These are phyloP conservation scores for Sebastes trivittatus DNA, from an alignment of 2,797 vertebrate species.

Conservation along the genomic window DNA sequence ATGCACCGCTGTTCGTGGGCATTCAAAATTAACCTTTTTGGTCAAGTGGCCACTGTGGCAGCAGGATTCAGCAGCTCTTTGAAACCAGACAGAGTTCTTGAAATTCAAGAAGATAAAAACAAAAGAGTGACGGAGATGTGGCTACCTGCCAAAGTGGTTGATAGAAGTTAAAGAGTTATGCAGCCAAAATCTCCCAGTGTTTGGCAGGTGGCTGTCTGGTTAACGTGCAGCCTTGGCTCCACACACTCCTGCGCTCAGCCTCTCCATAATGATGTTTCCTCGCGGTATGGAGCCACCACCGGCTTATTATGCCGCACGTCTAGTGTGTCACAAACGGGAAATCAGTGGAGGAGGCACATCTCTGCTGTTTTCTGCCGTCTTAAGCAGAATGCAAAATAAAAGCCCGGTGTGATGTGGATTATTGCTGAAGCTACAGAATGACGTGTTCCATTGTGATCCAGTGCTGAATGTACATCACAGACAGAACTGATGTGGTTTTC, in stretches of 20 bases:
- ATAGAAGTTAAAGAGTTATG: too few species aligned
- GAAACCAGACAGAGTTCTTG: conserved; percentile 20
- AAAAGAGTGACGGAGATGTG: too few species aligned
- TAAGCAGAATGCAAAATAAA: conserved; percentile 58
- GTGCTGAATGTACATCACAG: conserved; percentile 14
- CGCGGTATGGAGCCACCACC: conserved; percentile 9
- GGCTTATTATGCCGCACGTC: conserved; percentile 44
- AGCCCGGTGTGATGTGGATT: conserved; percentile 22
- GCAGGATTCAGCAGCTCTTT: conserved; percentile 17
- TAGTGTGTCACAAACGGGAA: conserved; percentile 17
- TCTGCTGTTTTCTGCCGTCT: conserved; percentile 50
- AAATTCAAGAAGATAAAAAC: neutral
- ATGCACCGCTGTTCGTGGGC: neutral
- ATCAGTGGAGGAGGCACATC: conserved; percentile 34
- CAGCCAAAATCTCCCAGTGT: too few species aligned
- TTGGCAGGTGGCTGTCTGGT: too few species aligned
- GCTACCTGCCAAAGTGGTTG: too few species aligned
- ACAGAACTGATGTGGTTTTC: neutral
- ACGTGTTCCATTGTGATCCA: conserved; percentile 37
- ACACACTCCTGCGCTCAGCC: too few species aligned
- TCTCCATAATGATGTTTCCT: neutral
- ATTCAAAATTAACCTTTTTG: neutral
- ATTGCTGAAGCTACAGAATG: conserved; percentile 50
- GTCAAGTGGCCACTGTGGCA: conserved; percentile 17
- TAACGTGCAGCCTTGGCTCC: too few species aligned